phyloP scores from a whole-genome alignment of 2,113 vertebrate genomes.

The Heliornis fulica region DNA sequence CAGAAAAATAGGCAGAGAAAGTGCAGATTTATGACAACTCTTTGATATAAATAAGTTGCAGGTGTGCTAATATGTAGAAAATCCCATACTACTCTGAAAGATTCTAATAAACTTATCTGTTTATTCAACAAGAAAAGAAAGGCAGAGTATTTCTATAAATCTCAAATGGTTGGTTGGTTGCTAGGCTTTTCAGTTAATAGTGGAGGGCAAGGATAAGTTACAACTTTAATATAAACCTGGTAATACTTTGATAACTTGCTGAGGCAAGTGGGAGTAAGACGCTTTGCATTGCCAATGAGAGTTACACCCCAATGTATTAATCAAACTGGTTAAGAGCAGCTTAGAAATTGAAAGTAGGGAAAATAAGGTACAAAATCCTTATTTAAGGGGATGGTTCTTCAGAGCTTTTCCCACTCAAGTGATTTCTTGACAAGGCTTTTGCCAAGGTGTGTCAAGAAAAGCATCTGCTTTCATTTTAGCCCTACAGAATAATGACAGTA shows the following conservation, averaged over 20 bases:
- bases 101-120: not conserved
- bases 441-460: not conserved
- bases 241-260: not conserved
- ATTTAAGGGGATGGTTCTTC: not conserved
- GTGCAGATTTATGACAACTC: not conserved
- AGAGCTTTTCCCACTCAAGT: not conserved
- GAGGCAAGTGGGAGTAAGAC: not conserved
- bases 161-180: not conserved
- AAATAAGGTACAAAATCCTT: not conserved
- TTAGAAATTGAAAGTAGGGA: not conserved
- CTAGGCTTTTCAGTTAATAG: not conserved
- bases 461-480: not conserved
- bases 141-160: not conserved
- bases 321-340: not conserved
- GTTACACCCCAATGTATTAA: not conserved
- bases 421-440: not conserved
- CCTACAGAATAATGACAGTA: not conserved
- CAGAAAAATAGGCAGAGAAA: not conserved
- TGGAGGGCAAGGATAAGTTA: not conserved
- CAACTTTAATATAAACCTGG: not conserved
- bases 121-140: not conserved
- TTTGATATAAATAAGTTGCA: conserved; percentile 7
- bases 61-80: not conserved
- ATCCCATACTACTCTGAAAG: not conserved
- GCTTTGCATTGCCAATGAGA: not conserved